Evolutionary conservation across 2,113 vertebrate species (phyloP).

Genomic region (Myotis lucifugus): DNA sequence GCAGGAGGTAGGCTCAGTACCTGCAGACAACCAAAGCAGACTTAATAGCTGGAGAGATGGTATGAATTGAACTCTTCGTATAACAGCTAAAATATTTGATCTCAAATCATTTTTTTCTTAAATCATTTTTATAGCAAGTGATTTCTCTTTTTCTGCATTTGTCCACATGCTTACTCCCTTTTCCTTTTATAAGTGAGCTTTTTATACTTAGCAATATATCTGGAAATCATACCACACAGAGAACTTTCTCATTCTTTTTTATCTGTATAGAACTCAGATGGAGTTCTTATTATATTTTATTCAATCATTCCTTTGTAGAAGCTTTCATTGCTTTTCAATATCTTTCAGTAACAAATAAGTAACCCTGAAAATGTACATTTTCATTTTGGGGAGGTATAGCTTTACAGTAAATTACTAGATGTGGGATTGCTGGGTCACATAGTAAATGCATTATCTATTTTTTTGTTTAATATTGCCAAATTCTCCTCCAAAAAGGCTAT

Average conservation of each 20-base stretch:
- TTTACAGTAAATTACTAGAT: background rate
- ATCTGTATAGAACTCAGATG: background rate
- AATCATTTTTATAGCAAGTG: background rate
- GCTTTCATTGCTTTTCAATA: background rate
- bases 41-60: background rate
- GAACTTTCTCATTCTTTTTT: background rate
- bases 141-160: background rate
- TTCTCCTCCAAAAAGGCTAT: background rate
- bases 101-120: background rate
- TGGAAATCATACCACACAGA: background rate
- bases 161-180: background rate
- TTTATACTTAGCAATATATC: background rate
- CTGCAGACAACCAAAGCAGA: background rate
- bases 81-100: background rate
- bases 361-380: background rate
- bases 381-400: background rate
- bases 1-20: background rate
- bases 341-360: background rate
- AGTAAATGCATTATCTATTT: background rate
- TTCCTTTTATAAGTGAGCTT: background rate
- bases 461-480: background rate
- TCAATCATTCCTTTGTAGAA: background rate
- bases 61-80: background rate
- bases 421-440: background rate
- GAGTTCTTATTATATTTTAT: background rate